These are phyloP conservation scores for Chionis minor DNA, from an alignment of 2,113 vertebrate genomes.

Conservation along the genomic window DNA sequence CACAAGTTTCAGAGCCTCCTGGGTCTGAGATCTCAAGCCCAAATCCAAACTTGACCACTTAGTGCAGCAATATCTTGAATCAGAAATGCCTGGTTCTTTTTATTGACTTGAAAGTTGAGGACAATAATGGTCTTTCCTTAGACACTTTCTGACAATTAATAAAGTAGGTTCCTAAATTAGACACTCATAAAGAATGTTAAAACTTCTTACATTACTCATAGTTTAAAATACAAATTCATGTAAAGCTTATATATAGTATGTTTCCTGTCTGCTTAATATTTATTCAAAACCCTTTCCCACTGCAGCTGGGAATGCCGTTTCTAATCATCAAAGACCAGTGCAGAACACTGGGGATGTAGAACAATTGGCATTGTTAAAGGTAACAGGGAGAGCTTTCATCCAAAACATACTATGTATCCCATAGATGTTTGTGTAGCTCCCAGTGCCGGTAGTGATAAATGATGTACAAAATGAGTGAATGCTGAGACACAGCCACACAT, in stretches of 20 bases:
- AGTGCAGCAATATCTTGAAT: not conserved
- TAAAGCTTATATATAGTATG: not conserved
- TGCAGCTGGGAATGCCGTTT: not conserved
- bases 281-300: not conserved
- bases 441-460: slow-evolving; percentile 13
- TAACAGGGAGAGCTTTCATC: slow-evolving; percentile 60
- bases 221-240: not conserved
- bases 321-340: not conserved
- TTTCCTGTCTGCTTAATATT: not conserved
- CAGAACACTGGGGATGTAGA: not conserved
- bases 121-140: not conserved
- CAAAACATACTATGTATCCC: not conserved
- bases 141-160: not conserved
- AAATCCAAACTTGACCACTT: not conserved
- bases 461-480: not conserved
- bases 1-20: not conserved
- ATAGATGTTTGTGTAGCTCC: slow-evolving; percentile 11
- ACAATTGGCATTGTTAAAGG: slow-evolving; percentile 56
- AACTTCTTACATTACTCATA: not conserved
- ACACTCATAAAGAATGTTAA: not conserved
- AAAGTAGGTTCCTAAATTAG: not conserved
- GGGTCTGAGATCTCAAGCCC: not conserved
- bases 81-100: not conserved
- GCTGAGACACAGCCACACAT: not conserved
- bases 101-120: not conserved